Evolutionary conservation across 2,113 vertebrate genomes (phyloP), one percentile per base, ranked within the genome.

Genomic region (Lophochroa leadbeateri): DNA sequence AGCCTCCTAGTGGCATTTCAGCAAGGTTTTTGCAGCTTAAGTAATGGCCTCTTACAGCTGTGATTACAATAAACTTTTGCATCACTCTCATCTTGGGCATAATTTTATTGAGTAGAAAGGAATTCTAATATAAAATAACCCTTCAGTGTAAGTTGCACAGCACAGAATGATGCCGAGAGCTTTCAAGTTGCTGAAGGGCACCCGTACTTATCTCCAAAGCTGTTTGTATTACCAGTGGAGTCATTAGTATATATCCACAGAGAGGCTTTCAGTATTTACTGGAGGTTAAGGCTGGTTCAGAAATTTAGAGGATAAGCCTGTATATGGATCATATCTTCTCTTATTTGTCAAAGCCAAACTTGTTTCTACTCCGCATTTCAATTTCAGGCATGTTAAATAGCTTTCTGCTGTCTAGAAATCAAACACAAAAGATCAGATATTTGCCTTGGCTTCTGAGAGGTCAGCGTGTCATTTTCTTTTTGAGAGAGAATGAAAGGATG

Each of bases 371-470:
- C 46, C 70, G 17, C 28, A 63, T 94, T 95, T 94, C 55, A 58
- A 28, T 70, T 63, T 81, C 83, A 78, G 46, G 27, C 64, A 92
- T 84, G 68, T 76, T 90, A 93, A 92, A 74, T 75, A 94, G 33
- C 27, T 92, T 94, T 94, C 60, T 88, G 28, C 25, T 78, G 10
- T 50, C 43, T 33, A 71, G 46, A 86, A 92, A 90, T 92, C 60
- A 88, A 90, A 94, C 64, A 49, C 1, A 2, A 81, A 83, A 83
- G 63, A 88, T 55, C 68, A 91, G 79, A 50, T 94, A 77, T 78
- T 93, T 92, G 16, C n/a, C 37, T 90, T 86, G 50, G 43, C 23
- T 90, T 86, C 82, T 78, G 53, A 94, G 88, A 67, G 79, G 80
- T 93, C 91, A 83, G 24, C 2, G 0, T 74, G 25, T 13, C 2